Conservation (phyloP, 2,797 vertebrate species). For the Valencia hispanica region DNA sequence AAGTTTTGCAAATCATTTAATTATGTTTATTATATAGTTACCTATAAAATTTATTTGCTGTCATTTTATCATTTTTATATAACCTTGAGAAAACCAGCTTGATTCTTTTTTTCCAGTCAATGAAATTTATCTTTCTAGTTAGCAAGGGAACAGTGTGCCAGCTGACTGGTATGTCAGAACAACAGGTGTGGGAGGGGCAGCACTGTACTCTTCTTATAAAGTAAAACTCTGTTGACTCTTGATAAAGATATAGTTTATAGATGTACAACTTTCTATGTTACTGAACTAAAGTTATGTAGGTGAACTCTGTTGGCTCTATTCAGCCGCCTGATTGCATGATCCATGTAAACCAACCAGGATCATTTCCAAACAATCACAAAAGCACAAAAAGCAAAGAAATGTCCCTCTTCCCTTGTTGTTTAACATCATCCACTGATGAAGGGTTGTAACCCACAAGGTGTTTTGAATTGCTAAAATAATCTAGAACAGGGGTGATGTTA, state of each 20-base stretch:
- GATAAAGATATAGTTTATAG: too few species aligned
- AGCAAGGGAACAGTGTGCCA: neutral
- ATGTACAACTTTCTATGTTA: neutral
- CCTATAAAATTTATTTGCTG: neutral
- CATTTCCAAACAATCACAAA: too few species aligned
- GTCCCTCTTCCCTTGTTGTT: neutral
- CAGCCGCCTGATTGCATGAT: neutral
- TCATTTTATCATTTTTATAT: neutral
- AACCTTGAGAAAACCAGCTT: neutral
- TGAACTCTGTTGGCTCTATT: neutral
- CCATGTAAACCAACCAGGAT: neutral
- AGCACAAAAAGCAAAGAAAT: neutral
- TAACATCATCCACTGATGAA: neutral
- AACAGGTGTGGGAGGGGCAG: neutral
- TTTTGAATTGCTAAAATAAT: constrained; percentile 2
- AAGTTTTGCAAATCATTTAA: neutral
- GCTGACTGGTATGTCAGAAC: neutral
- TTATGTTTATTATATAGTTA: neutral
- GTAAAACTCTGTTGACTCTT: neutral
- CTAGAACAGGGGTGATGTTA: neutral
- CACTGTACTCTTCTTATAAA: neutral
- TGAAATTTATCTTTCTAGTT: neutral
- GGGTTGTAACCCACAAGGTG: neutral
- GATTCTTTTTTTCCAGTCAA: neutral
- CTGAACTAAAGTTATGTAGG: neutral